Percentiles rank a stretch among this genome's conserved stretches.
Conservation (phyloP, 2,888 invertebrate genomes). For the Fabriciana adippe region DNA sequence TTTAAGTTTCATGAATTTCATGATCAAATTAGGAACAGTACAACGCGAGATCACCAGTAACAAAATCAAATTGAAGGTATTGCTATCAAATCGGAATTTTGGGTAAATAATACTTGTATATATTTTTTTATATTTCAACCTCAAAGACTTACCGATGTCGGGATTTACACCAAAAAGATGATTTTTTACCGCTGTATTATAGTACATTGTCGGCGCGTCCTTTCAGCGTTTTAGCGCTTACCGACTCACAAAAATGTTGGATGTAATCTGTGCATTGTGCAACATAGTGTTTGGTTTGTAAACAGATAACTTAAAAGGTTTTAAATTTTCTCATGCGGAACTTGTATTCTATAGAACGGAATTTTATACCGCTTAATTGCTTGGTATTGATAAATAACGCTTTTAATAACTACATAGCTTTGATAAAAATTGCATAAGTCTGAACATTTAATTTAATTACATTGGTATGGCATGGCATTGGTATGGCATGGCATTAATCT, state of each 20-base stretch:
- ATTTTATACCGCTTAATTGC: slow-evolving; percentile 21
- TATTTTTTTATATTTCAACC: slow-evolving; percentile 15
- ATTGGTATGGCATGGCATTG: too few species aligned
- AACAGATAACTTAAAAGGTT: slow-evolving; percentile 39
- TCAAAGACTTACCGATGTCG: slow-evolving; percentile 20
- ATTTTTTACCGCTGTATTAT: slow-evolving; percentile 26
- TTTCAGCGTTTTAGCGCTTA: slow-evolving; percentile 46
- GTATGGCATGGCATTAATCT: too few species aligned
- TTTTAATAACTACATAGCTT: too few species aligned
- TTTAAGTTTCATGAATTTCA: too few species aligned
- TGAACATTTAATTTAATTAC: too few species aligned
- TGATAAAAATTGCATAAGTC: too few species aligned
- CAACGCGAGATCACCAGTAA: too few species aligned
- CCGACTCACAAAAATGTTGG: slow-evolving; percentile 48
- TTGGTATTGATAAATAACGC: neutral
- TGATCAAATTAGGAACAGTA: too few species aligned
- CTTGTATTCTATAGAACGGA: slow-evolving; percentile 13
- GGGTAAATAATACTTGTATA: neutral
- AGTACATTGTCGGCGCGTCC: slow-evolving; percentile 41
- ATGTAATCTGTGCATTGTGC: slow-evolving; percentile 59
- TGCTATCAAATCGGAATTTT: neutral
- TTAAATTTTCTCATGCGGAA: slow-evolving; percentile 38
- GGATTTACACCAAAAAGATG: slow-evolving; percentile 30
- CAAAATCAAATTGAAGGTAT: too few species aligned
- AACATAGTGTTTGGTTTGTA: slow-evolving; percentile 59